These are phyloP conservation scores for Colius striatus DNA, from an alignment of 2,113 vertebrate species.

Conservation along the genomic window DNA sequence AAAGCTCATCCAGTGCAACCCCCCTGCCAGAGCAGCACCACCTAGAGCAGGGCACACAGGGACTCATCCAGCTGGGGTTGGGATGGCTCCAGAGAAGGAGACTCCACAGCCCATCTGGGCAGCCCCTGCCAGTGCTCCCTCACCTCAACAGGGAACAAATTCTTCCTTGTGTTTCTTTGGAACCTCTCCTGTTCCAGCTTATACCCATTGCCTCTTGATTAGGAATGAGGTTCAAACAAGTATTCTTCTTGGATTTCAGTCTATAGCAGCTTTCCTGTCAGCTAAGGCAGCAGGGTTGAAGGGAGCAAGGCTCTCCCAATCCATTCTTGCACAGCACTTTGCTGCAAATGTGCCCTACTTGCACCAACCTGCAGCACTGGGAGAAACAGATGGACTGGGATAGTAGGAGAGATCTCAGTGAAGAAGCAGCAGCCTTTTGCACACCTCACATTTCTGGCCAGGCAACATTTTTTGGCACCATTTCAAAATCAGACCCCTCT, in stretches of 20 bases:
- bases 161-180: too few relatives aligned
- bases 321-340: not conserved
- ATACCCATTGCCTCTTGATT: not conserved
- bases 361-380: fast-evolving
- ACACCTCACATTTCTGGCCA: not conserved
- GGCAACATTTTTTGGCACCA: not conserved
- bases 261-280: not conserved
- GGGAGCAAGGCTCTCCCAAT: not conserved
- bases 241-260: not conserved
- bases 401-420: not conserved
- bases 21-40: too few relatives aligned
- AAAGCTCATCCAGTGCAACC: too few relatives aligned
- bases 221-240: not conserved
- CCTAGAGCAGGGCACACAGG: too few relatives aligned
- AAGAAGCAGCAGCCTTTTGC: not conserved
- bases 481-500: not conserved
- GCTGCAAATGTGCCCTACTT: not conserved
- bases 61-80: too few relatives aligned
- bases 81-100: too few relatives aligned
- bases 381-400: not conserved
- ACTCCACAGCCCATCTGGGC: too few relatives aligned
- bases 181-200: too few relatives aligned
- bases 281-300: not conserved
- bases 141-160: too few relatives aligned
- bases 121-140: too few relatives aligned